Base-by-base conservation (phyloP, 2,888 invertebrate species). In the Crematogaster levior region DNA sequence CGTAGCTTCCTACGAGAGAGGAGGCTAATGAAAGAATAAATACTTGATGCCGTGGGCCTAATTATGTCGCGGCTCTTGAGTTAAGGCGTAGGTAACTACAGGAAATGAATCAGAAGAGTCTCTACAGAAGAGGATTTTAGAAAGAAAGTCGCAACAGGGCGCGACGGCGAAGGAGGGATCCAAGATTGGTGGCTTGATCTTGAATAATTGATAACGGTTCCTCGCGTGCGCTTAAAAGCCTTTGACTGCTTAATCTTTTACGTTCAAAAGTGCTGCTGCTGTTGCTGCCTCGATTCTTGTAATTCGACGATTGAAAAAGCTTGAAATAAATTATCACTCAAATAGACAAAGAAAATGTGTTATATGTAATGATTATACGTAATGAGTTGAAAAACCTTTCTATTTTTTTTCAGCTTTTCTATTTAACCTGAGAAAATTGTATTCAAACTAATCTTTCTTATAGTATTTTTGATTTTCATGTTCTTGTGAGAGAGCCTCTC, bases 21-120 rank as follows among this genome's bases (percentile, higher is more conserved):
- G 82, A 82, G 84, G 88, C 89, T 92, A 92, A 92, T 92, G 92
- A 92, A 92, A 92, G 91, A 91, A 91, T 92, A 90, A 92, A 92
- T 92, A 92, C 89, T 92, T 92, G 89, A 93, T 92, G 90, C 86
- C 81, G 85, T 79, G 83, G 51, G 88, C 89, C 90, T 93, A 92
- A 92, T 92, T 92, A 92, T 91, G 86, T 89, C 89, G 88, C 88
- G 81, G 81, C 84, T 82, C 82, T 82, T 24, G 81, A 82, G 63
- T 74, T 79, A 75, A 72, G 58, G 66, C 80, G 77, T 51, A 53
- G 66, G 51, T 43, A 75, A 66, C 84, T 51, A 72, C 68, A 74
- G 27, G 34, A 72, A 85, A 89, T 86, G 88, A 89, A 88, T 86
- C 77, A 75, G 61, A 77, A 12, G 74, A 79, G 53, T 40, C 66